Base-by-base conservation (phyloP, 2,113 vertebrate genomes). In the Australoheros scitulus region DNA sequence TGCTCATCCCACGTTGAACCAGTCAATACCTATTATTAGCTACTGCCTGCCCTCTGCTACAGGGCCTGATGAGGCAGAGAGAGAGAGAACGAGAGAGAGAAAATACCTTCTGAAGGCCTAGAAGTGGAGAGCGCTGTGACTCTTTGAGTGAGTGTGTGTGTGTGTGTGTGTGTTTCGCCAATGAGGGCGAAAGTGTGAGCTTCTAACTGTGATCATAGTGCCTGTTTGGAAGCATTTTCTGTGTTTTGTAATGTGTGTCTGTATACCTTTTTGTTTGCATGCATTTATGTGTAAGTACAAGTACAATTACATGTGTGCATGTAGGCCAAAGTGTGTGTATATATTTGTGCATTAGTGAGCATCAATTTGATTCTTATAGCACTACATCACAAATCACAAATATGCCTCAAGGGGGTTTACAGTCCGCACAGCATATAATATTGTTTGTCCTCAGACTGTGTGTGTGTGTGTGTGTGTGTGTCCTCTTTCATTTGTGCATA, bases 21-120 rank as follows among this genome's bases (percentile, higher is more conserved):
- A 96, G 94, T 96, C 96, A 96, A 96, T 96, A 95, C 94, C 94
- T 96, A 95, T 95, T 95, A 95, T 95, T 95, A 96, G 91, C 95
- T 96, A 93, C 95, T 94, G 86, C 95, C 89, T 96, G 96, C 96
- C 96, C 90, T 96, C 95, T 93, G 95, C 92, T 91, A 94, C 87
- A 84, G 90, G 92, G 89, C 87, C 94, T 91, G 90, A 94, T 95
- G 95, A 96, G 96, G 95, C 95, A 96, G 95, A 95, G 94, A 90
- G 86, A 86, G 84, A 63, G 60, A 84, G 55, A 72, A 88, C 92
- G 90, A 77, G 89, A 92, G 90, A 95, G 90, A 92, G 90, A 95
- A 81, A 91, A 89, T 86, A 87, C 82, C 89, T 87, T 92, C 91
- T 92, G 87, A 93, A 92, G 87, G 88, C 91, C 90, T 74, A 26